phyloP scores from a whole-genome alignment of 2,888 invertebrate species.

The Tromatobia lineatoria region DNA sequence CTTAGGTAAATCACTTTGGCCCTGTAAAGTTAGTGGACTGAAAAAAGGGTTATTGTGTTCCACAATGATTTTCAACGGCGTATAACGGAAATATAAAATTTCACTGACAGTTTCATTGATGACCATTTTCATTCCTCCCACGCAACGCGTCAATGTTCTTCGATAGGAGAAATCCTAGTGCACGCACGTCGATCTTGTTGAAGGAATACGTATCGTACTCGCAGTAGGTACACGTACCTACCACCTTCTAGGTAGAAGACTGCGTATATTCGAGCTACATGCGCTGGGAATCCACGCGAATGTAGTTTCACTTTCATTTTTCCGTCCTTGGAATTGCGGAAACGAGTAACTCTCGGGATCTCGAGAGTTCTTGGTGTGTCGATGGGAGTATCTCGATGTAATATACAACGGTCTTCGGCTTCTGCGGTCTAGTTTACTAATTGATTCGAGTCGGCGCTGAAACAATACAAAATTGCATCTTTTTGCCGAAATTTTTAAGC shows the following conservation, averaged over 20 bases:
- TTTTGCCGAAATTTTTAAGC: no score
- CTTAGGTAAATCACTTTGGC: no score
- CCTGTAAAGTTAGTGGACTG: neutral
- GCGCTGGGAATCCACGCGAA: slow-evolving; percentile 58
- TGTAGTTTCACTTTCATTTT: slow-evolving; percentile 77
- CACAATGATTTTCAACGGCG: neutral
- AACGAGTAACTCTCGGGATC: slow-evolving; percentile 52
- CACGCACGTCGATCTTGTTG: slow-evolving; percentile 48
- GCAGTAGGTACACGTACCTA: neutral
- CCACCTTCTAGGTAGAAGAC: neutral
- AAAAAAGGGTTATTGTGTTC: neutral
- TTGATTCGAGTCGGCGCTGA: neutral
- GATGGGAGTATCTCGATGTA: slow-evolving; percentile 43
- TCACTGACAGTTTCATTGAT: slow-evolving; percentile 53
- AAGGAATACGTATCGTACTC: slow-evolving; percentile 16
- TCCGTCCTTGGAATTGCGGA: slow-evolving; percentile 76
- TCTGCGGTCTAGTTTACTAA: neutral
- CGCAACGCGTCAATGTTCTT: slow-evolving; percentile 53
- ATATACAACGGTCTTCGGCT: slow-evolving; percentile 9
- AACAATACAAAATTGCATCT: neutral
- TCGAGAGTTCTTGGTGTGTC: neutral
- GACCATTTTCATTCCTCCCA: slow-evolving; percentile 68
- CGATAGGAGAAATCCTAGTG: slow-evolving; percentile 62
- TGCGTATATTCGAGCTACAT: slow-evolving; percentile 2
- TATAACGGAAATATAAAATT: slow-evolving; percentile 5